Conservation (phyloP, 2,797 vertebrate species). For the Sebastolobus altivelis region DNA sequence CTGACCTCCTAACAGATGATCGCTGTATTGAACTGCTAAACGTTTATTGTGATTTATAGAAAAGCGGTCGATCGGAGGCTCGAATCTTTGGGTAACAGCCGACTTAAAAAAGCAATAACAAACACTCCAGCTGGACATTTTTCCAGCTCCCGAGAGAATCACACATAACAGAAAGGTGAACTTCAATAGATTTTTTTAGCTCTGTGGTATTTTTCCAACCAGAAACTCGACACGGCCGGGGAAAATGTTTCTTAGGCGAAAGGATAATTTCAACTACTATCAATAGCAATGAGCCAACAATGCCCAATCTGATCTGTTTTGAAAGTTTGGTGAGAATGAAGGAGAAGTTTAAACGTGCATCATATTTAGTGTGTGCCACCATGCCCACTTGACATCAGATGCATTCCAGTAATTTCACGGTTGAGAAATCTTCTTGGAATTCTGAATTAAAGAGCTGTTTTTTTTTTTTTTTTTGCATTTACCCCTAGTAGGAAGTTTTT, state of each 20-base stretch:
- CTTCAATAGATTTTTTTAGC: conserved; percentile 34
- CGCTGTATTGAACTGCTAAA: background rate
- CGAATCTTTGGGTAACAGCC: conserved; percentile 17
- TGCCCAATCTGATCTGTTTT: background rate
- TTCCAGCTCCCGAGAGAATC: conserved; percentile 34
- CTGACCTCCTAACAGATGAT: conserved; percentile 5
- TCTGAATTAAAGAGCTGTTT: background rate
- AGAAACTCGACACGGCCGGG: conserved; percentile 14
- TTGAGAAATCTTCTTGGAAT: background rate
- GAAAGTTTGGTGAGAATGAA: background rate
- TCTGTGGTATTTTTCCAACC: conserved; percentile 26
- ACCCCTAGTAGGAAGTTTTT: background rate
- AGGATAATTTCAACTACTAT: conserved; percentile 4
- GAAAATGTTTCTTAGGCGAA: background rate
- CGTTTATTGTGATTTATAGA: conserved; percentile 26
- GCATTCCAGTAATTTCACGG: background rate
- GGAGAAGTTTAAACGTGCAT: background rate
- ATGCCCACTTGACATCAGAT: background rate
- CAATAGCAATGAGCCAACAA: conserved; percentile 4
- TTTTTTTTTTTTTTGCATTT: background rate
- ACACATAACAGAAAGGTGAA: conserved; percentile 19
- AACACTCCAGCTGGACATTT: conserved; percentile 28
- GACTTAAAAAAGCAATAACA: conserved; percentile 35
- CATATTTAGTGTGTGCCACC: background rate
- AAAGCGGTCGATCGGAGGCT: conserved; percentile 32